Evolutionary conservation across 37 sponge, comb jelly and placozoan genomes (phyloP), one percentile per base, ranked within the genome.

Genomic region (Beroe ovata): DNA sequence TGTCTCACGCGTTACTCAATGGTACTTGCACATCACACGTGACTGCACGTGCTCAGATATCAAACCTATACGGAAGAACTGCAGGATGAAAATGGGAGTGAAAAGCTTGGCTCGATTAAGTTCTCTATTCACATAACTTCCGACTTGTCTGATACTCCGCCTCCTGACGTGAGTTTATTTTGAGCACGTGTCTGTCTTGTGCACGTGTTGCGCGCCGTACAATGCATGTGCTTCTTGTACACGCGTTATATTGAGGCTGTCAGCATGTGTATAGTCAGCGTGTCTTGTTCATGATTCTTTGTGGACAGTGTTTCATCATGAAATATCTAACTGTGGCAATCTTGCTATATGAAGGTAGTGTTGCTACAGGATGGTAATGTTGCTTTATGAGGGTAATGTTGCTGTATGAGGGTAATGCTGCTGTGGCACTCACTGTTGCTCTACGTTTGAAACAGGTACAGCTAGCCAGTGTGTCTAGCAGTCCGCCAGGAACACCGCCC

Each of bases 91-190:
- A 39, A 40, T 4, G 84, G 84, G 18, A 77, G 22, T 4, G 84
- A 77, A 26, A 36, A 77, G 19, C 54, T 77, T n/a, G 84, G 84
- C n/a, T 32, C 38, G 4, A 77, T 77, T 4, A 77, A 77, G 47
- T 77, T 77, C 28, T 77, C 84, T 19, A 77, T 77, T 20, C 84
- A 77, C 54, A 77, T 77, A 6, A 36, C 84, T 54, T 20, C 84
- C 6, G 84, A 77, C 22, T 54, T 77, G 54, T 32, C 38, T 6
- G 22, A 42, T 77, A 42, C 84, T n/a, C 84, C 84, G 11, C 84
- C 84, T 41, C 84, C 54, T 22, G 84, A 77, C 84, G 69, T 66
- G 34, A 32, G 69, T 66, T 26, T 25, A 26, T 16, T 26, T 58
- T 16, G 59, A 61, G 28, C 28, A 20, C 22, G 63, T 61, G 63